Base-by-base conservation (phyloP, 2,888 invertebrate species). In the Eupeodes luniger region DNA sequence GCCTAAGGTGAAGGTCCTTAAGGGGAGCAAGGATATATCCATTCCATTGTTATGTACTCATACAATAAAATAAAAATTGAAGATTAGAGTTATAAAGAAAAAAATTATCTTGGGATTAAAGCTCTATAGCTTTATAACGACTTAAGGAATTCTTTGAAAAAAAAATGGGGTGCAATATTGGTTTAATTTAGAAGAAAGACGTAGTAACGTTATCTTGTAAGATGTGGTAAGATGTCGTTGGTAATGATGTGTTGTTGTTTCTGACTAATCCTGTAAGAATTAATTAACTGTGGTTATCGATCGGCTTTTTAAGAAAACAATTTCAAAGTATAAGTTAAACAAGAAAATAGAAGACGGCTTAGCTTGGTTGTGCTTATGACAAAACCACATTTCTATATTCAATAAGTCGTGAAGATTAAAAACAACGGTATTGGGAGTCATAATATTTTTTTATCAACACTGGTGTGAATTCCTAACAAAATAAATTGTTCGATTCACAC, bases 71-170 rank as follows among this genome's bases (percentile, higher is more conserved):
- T 2, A n/a, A 10, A 67, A 49, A 51, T 34, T 67, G 14, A 66
- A 51, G 51, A 67, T 67, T 67, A 53, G 34, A 67, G 34, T 53
- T 67, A 36, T 67, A 27, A 51, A 66, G 36, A 16, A 51, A 27
- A 27, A 66, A 51, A 62, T 2, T 40, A 62, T 40, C 40, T 16
- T 19, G 5, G 40, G 11, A 62, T 62, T 44, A 7, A 5, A 16
- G 11, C 0, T 27, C 0, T 16, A 5, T 16, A 5, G 16, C 40
- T 62, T 62, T 40, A 51, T 51, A 40, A 16, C 5, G 16, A 16
- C 16, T 16, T 0, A 19, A 44, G 40, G 40, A 16, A 16, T 5
- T 5, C 27, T n/a, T n/a, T 40, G 40, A 40, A 40, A 5, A 5
- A n/a, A n/a, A 44, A 53, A 44, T 11, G 6, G 62, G 40, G 62